These are phyloP conservation scores for Potamarius usumacintae DNA, from an alignment of 2,113 vertebrate genomes.

Conservation along the genomic window DNA sequence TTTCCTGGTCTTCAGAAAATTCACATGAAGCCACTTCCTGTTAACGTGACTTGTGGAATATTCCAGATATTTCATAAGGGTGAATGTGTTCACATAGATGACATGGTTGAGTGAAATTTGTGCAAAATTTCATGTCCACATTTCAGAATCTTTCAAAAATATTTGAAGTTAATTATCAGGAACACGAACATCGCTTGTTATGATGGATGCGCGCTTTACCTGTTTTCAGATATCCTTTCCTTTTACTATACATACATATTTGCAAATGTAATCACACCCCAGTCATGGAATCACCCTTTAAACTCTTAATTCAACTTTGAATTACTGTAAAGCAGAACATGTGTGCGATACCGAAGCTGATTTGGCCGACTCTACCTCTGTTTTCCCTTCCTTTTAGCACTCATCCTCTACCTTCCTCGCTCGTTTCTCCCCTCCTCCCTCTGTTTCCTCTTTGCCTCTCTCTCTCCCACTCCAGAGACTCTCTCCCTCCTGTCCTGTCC, in stretches of 20 bases:
- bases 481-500: slow-evolving; percentile 64
- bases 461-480: slow-evolving; percentile 37
- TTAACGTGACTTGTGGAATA: not conserved
- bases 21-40: not conserved
- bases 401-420: slow-evolving; percentile 54
- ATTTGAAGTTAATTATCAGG: too few relatives aligned
- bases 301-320: not conserved
- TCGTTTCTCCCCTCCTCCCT: slow-evolving; percentile 18
- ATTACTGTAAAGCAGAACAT: not conserved
- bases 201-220: not conserved
- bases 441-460: slow-evolving; percentile 23
- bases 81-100: not conserved
- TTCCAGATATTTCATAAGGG: not conserved
- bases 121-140: not conserved
- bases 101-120: not conserved
- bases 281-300: not conserved
- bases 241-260: not conserved
- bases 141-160: too few relatives aligned
- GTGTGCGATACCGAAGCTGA: not conserved
- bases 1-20: not conserved
- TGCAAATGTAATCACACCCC: not conserved
- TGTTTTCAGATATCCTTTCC: not conserved
- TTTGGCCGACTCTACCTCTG: not conserved
- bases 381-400: slow-evolving; percentile 48
- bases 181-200: not conserved